Evolutionary conservation across 1,140 invertebrate species (phyloP), one percentile per base, ranked within the genome.

Genomic region (Chelonus insularis): DNA sequence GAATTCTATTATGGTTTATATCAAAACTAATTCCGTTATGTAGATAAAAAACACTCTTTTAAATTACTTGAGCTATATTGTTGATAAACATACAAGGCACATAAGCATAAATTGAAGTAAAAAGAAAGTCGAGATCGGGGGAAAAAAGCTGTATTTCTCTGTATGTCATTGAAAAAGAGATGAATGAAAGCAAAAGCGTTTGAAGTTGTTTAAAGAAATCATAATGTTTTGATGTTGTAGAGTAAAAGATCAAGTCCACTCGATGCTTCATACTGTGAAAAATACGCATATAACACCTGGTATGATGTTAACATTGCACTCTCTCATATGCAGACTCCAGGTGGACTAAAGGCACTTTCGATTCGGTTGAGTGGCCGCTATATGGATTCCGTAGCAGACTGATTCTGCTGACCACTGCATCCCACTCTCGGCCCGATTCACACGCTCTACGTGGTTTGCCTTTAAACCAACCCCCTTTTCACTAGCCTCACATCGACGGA

Each of bases 241-340:
- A 8, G 25, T 25, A 18, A 12, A 39, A 39, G 12, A 12, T 29
- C 3, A 29, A 29, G 25, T 29, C 25, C 25, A 29, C 25, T 29
- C 25, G 25, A 29, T 29, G 25, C 25, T 29, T 3, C 25, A 29
- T 3, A 7, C 25, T 29, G 7, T 29, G 25, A 29, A 29, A 29
- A 7, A 29, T 7, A 29, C 25, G 25, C 25, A 7, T n/a, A 7
- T 29, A 29, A 7, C 25, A 29, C 25, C 25, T 29, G 25, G 8
- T 4, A 14, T 45, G 41, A 18, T 45, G 57, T 34, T 4, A 14
- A 21, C 16, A n/a, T 32, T 56, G 66, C 73, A 73, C 67, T 43
- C 36, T 57, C 34, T 29, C 72, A 73, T 73, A 70, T 75, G 74
- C 72, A 76, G 69, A 74, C 47, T 50, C 18, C 18, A 50, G 47